These are phyloP conservation scores for Euzophera pinguis DNA, from an alignment of 2,888 invertebrate species.

Conservation along the genomic window DNA sequence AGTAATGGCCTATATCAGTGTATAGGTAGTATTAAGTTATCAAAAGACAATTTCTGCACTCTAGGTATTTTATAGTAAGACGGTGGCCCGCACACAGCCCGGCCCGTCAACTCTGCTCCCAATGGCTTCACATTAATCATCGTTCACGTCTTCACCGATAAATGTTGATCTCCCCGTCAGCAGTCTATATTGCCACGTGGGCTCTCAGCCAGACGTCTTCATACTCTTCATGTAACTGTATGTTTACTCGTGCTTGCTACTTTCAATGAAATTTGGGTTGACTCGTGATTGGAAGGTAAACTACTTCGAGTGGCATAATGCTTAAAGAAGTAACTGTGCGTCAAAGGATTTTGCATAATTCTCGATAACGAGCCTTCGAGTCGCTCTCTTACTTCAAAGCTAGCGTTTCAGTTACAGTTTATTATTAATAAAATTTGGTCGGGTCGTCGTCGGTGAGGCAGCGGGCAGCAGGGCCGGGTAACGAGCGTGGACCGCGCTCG, in stretches of 20 bases:
- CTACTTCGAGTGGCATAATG: conserved; percentile 20
- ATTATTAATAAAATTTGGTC: conserved; percentile 78
- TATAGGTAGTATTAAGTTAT: background rate
- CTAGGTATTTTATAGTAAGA: background rate
- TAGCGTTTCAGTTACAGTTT: conserved; percentile 75
- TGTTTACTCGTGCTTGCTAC: conserved; percentile 10
- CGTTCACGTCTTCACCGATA: conserved; percentile 26
- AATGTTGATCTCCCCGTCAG: conserved; percentile 28
- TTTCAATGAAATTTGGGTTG: conserved; percentile 8
- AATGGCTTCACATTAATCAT: conserved; percentile 33
- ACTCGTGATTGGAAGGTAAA: conserved; percentile 8
- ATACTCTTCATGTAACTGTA: conserved; percentile 16
- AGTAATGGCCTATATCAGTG: too few relatives aligned
- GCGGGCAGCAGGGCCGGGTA: conserved; percentile 38
- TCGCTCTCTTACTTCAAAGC: conserved; percentile 74
- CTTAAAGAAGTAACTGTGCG: conserved; percentile 50
- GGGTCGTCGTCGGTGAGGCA: conserved; percentile 50
- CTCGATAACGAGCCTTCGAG: conserved; percentile 73
- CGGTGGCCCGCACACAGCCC: conserved; percentile 9
- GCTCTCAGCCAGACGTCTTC: conserved; percentile 20
- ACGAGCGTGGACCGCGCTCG: conserved; percentile 62
- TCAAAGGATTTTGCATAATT: conserved; percentile 76
- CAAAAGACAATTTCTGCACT: background rate
- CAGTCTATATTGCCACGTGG: conserved; percentile 19
- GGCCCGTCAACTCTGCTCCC: conserved; percentile 15